Evolutionary conservation across 37 sponge, comb jelly and placozoan genomes (phyloP), one percentile per base, ranked within the genome.

Genomic region (Haliclona indistincta): DNA sequence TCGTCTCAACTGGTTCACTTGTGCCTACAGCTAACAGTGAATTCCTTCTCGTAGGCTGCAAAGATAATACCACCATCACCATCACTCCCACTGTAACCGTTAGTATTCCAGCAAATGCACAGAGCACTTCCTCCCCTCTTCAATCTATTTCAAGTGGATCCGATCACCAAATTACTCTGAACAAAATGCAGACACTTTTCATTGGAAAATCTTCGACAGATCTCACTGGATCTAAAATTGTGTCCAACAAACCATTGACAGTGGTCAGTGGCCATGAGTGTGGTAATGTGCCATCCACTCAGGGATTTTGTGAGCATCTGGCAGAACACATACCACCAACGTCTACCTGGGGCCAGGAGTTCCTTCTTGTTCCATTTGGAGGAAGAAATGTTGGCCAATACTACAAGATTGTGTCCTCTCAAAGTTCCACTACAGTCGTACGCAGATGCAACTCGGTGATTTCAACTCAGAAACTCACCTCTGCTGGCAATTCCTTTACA

Each of bases 191-290:
- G 25, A 58, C 60, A n/a, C 25, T 58, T 7, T 20, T 58, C 23
- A 58, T 58, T 25, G 25, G 60, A 6, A 58, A 58, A 8, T n/a
- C n/a, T n/a, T 15, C 10, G 15, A n/a, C 22, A 25, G 25, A 58
- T 58, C 11, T 58, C 11, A 58, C 60, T 25, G 60, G 60, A 58
- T 25, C 60, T n/a, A 58, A 26, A 58, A 20, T 58, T 25, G 60
- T 58, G 28, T 58, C 60, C 7, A n/a, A 58, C n/a, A 58, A 20
- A 58, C 60, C 60, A 58, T n/a, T 58, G 7, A 58, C 23, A n/a
- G 13, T 58, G 7, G n/a, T 58, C n/a, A 58, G 60, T n/a, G 60
- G 60, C 7, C 60, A 58, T 26, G 13, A 8, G 7, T 20, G 26
- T 25, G 60, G 60, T 25, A 25, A 20, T 58, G 13, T 58, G n/a